Percentiles rank a stretch among this genome's conserved stretches.
Evolutionary conservation across 2,888 invertebrate species (phyloP).

Genomic region (Siphlonurus alternatus): DNA sequence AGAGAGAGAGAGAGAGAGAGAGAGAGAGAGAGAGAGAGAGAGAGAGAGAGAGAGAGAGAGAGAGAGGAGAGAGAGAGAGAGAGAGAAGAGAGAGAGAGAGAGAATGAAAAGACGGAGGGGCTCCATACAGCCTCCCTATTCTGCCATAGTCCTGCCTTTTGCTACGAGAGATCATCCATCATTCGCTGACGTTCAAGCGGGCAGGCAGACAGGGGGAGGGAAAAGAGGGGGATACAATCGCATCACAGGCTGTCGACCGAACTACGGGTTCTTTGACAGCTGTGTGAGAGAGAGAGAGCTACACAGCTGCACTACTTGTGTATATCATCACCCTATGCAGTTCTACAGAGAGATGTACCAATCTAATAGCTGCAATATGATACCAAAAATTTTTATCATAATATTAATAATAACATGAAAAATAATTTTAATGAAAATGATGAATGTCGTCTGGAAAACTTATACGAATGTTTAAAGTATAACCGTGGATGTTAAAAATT

Average conservation of each 20-base stretch:
- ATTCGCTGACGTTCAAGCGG: neutral
- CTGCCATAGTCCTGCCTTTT: neutral
- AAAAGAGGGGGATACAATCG: neutral
- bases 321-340: neutral
- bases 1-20: neutral
- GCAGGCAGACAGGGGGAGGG: neutral
- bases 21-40: slow-evolving; percentile 1
- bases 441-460: no score
- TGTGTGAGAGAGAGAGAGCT: neutral
- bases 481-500: no score
- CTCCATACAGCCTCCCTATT: neutral
- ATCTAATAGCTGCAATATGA: no score
- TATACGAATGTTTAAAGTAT: no score
- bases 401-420: no score
- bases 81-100: neutral
- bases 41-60: slow-evolving; percentile 8
- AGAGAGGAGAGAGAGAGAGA: neutral
- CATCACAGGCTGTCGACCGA: neutral
- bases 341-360: neutral
- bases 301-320: neutral
- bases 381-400: no score
- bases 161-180: neutral
- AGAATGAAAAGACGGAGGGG: slow-evolving; percentile 9
- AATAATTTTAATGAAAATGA: no score
- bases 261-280: neutral